Conservation (phyloP, 2,888 invertebrate genomes). For the Osedax frankpressi region DNA sequence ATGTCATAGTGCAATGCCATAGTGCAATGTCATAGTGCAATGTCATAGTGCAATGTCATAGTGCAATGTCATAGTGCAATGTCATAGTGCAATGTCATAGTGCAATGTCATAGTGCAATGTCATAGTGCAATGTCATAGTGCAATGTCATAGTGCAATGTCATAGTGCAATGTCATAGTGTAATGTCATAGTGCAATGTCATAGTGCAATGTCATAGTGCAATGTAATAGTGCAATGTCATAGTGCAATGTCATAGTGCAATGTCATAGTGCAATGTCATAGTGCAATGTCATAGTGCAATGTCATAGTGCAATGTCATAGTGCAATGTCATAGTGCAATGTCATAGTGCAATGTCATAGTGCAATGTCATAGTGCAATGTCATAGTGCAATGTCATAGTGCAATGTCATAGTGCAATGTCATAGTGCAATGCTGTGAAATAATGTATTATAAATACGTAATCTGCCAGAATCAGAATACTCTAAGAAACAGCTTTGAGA, state of each 20-base stretch:
- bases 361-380: background rate
- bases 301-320: constrained; percentile 5
- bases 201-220: background rate
- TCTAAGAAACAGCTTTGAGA: no score
- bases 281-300: background rate
- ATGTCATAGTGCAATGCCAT: background rate
- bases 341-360: no score
- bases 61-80: background rate
- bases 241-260: no score
- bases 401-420: background rate
- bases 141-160: background rate
- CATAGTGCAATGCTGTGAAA: background rate
- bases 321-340: background rate
- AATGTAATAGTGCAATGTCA: no score
- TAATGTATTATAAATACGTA: background rate
- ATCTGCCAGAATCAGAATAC: background rate
- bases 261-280: no score
- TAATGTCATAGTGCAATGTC: background rate
- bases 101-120: background rate
- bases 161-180: background rate
- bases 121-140: background rate
- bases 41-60: background rate
- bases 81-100: background rate
- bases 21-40: background rate
- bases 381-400: background rate